These are phyloP conservation scores for Chionoecetes opilio DNA, from an alignment of 1,140 invertebrate species.

Conservation along the genomic window DNA sequence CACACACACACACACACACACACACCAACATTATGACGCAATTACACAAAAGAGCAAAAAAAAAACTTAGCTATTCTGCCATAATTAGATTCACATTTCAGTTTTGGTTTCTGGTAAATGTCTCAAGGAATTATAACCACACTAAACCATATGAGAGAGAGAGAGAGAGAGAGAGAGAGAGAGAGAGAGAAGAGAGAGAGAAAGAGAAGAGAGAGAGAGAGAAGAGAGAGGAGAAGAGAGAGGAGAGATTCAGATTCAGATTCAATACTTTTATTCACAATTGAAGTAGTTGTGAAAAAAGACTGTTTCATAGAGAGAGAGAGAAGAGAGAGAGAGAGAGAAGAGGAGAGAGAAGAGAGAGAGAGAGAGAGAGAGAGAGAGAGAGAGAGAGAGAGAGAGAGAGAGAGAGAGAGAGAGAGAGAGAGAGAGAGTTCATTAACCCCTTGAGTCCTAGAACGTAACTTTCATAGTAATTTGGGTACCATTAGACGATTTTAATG, in stretches of 20 bases:
- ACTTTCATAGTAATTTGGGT: too few relatives aligned
- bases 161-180: conserved; percentile 8
- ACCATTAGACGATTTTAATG: neutral
- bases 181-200: neutral
- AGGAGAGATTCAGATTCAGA: too few relatives aligned
- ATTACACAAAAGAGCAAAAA: too few relatives aligned
- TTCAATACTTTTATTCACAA: too few relatives aligned
- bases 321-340: conserved; percentile 7
- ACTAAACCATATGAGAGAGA: neutral
- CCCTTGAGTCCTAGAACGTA: too few relatives aligned
- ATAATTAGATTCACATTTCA: too few relatives aligned
- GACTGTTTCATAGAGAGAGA: too few relatives aligned
- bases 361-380: neutral
- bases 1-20: neutral
- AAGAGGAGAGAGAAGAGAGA: neutral
- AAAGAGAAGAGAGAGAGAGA: neutral
- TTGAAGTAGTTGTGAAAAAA: too few relatives aligned
- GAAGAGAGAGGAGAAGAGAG: neutral
- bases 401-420: neutral
- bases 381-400: conserved; percentile 18
- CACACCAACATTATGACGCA: neutral
- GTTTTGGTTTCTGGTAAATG: too few relatives aligned
- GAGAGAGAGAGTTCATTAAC: neutral
- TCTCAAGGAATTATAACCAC: too few relatives aligned
- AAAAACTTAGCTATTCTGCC: too few relatives aligned